Base-by-base conservation (phyloP, 2,888 invertebrate species). In the Polydrusus pterygomalis region DNA sequence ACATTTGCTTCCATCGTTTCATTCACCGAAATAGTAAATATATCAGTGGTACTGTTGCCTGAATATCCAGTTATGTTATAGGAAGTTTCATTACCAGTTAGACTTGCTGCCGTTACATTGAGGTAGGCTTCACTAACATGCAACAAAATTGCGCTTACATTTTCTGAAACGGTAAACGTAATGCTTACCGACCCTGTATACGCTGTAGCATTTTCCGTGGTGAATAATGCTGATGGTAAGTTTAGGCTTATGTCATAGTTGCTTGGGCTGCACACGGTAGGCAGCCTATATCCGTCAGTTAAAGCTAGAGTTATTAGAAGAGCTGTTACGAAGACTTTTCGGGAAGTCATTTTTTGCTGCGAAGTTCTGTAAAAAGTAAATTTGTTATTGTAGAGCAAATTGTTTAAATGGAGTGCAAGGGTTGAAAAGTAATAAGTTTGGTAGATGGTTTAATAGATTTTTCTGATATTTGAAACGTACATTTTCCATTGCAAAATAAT, bases 191-290 rank as follows among this genome's bases (percentile, higher is more conserved):
- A 69, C 40, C 81, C 81, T 17, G 65, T 60, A 58, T 73, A 78
- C 11, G 43, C 54, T 20, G 71, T 78, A 13, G 38, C 76, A 20
- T 63, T 75, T 47, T 58, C 75, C n/a, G 47, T 60, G 10, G 78
- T 77, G 34, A 80, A 79, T 51, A 74, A 51, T 1, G 74, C 72
- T 10, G 47, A 20, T 10, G 74, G 47, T 10, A 83, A 17, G 13
- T 85, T 87, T 5, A 93, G 80, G 0, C 85, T 79, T 0, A 93
- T 86, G 38, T 87, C 85, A 78, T 93, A 93, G 11, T 84, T 85
- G 0, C 78, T 80, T 0, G 93, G 93, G 0, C 70, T 75, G 0
- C 92, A 88, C 0, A 88, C 86, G 0, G 83, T 86, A 0, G 90
- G 89, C 0, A 91, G 84, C 11, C 90, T 88, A 80, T 89, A 90